Evolutionary conservation across 2,113 vertebrate species (phyloP).

Genomic region (Athene cunicularia): DNA sequence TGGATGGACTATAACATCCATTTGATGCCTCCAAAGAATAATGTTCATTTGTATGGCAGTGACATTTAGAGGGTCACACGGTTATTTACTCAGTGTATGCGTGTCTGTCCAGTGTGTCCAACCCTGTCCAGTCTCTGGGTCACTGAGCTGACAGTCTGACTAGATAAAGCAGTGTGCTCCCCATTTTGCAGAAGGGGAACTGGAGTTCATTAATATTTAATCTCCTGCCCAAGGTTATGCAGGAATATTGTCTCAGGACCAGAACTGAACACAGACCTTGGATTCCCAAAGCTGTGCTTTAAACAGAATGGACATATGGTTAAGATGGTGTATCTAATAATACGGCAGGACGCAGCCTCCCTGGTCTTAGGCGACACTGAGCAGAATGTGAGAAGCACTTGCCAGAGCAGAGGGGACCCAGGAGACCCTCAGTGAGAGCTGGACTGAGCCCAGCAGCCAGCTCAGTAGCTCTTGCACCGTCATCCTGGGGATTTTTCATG

Average conservation of each 20-base stretch:
- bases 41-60: neutral
- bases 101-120: neutral
- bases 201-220: neutral
- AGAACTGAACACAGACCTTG: neutral
- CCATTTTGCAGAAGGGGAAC: neutral
- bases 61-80: neutral
- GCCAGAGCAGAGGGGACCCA: neutral
- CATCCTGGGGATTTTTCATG: neutral
- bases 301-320: neutral
- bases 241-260: neutral
- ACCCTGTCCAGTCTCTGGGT: neutral
- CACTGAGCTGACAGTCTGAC: neutral
- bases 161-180: neutral
- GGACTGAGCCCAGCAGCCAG: neutral
- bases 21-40: neutral
- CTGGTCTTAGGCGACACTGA: neutral
- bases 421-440: neutral
- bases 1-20: neutral
- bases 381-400: neutral
- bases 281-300: neutral
- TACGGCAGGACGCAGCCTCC: rapidly evolving
- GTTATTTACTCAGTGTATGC: neutral
- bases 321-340: neutral
- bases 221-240: neutral
- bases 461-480: neutral